A percentile compares a stretch with the other conserved stretches of the same genome.
These are phyloP conservation scores for Machaerirhynchus nigripectus DNA, from an alignment of 2,113 vertebrate species.

Conservation along the genomic window DNA sequence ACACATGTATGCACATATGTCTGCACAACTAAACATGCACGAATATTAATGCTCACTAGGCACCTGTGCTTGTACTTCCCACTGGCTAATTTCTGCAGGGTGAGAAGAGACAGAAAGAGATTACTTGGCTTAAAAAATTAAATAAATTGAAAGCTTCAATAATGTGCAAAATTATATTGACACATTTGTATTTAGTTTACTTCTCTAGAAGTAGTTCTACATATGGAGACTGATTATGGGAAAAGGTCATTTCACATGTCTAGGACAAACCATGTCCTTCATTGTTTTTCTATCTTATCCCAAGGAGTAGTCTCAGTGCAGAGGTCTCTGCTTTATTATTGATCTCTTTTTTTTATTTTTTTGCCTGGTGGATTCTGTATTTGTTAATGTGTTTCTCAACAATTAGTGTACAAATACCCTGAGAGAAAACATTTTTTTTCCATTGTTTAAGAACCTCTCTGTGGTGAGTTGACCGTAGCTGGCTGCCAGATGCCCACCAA, in stretches of 20 bases:
- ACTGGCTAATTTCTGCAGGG: background rate
- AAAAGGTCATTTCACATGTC: background rate
- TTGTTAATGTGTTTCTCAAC: background rate
- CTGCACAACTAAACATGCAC: background rate
- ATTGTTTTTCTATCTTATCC: background rate
- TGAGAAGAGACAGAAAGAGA: background rate
- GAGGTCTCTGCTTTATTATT: background rate
- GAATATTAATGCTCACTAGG: background rate
- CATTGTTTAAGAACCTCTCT: background rate
- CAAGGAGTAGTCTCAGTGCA: background rate
- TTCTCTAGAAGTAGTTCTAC: background rate
- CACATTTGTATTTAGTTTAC: background rate
- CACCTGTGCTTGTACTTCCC: background rate
- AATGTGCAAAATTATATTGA: background rate
- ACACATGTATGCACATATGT: background rate
- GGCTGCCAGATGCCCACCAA: background rate
- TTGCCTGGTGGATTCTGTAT: background rate
- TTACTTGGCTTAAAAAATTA: background rate
- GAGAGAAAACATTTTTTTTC: background rate
- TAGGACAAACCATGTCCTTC: background rate
- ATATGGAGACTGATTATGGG: background rate
- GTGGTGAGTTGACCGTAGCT: background rate
- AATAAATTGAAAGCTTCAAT: background rate
- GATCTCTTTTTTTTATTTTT: background rate
- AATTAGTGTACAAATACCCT: background rate